phyloP scores from a whole-genome alignment of 2,888 invertebrate species.

The Abscondita cerata region DNA sequence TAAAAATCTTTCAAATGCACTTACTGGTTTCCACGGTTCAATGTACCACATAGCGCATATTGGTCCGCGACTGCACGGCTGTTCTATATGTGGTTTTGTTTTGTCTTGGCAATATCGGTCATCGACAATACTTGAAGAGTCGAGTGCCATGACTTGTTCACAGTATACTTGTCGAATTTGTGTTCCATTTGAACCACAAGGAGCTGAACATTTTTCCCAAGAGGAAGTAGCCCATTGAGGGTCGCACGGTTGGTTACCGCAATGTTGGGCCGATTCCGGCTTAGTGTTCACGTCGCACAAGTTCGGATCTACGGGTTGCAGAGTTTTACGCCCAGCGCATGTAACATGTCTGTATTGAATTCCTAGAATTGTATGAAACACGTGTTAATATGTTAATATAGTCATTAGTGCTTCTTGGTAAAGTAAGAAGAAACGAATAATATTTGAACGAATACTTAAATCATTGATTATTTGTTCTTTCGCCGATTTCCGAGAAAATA shows the following conservation, averaged over 20 bases:
- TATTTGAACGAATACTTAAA: no score
- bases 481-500: no score
- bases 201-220: slow-evolving; percentile 84
- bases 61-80: slow-evolving; percentile 78
- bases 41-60: slow-evolving; percentile 87
- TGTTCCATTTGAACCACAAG: slow-evolving; percentile 79
- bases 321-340: slow-evolving; percentile 78
- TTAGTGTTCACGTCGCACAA: slow-evolving; percentile 81
- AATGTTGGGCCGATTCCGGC: slow-evolving; percentile 74
- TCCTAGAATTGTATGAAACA: no score
- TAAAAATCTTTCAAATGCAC: slow-evolving; percentile 46
- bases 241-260: slow-evolving; percentile 79
- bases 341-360: slow-evolving; percentile 78
- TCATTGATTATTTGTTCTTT: no score
- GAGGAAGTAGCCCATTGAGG: slow-evolving; percentile 79
- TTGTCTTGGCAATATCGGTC: slow-evolving; percentile 76
- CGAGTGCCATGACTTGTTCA: slow-evolving; percentile 77
- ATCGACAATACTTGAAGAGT: slow-evolving; percentile 73
- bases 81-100: slow-evolving; percentile 71
- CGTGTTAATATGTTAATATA: no score
- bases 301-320: slow-evolving; percentile 73
- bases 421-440: no score
- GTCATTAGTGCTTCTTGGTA: no score
- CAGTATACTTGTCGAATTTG: slow-evolving; percentile 79
- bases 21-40: slow-evolving; percentile 90